Conservation (phyloP, 2,797 vertebrate genomes). For the Spondyliosoma cantharus region DNA sequence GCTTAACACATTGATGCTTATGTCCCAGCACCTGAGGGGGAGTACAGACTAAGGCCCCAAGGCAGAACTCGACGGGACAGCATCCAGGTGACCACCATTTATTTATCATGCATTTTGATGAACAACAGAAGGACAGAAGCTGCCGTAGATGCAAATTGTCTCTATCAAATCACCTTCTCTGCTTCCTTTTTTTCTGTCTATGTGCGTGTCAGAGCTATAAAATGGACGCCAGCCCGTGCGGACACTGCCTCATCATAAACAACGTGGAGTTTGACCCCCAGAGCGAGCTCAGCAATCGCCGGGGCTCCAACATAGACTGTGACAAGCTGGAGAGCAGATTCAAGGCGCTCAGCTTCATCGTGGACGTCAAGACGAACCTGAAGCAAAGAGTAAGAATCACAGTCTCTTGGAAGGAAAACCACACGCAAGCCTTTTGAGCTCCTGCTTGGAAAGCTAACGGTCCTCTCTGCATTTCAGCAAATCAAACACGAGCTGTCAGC, state of each 20-base stretch:
- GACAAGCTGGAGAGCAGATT: conserved; percentile 88
- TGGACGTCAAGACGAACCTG: conserved; percentile 86
- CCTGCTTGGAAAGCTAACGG: neutral
- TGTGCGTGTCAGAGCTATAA: conserved; percentile 84
- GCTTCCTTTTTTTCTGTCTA: neutral
- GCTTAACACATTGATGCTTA: conserved; percentile 2
- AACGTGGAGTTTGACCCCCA: conserved; percentile 86
- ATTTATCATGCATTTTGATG: neutral
- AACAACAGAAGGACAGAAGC: neutral
- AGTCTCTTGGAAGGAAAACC: neutral
- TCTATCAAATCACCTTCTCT: conserved; percentile 3
- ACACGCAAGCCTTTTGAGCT: neutral
- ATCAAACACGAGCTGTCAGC: conserved; percentile 82
- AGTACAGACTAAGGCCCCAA: conserved; percentile 26
- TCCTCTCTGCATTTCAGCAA: conserved; percentile 78
- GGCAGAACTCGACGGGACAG: conserved; percentile 75
- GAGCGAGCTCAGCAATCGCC: conserved; percentile 76
- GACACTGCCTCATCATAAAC: conserved; percentile 94
- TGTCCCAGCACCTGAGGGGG: conserved; percentile 72
- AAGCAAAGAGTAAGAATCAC: conserved; percentile 81
- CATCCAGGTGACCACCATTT: conserved; percentile 72
- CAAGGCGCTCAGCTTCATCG: conserved; percentile 82
- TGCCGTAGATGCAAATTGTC: neutral
- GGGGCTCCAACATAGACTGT: conserved; percentile 89
- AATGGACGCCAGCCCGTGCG: conserved; percentile 88